Evolutionary conservation across 2,113 vertebrate genomes (phyloP).

Genomic region (Excalfactoria chinensis): DNA sequence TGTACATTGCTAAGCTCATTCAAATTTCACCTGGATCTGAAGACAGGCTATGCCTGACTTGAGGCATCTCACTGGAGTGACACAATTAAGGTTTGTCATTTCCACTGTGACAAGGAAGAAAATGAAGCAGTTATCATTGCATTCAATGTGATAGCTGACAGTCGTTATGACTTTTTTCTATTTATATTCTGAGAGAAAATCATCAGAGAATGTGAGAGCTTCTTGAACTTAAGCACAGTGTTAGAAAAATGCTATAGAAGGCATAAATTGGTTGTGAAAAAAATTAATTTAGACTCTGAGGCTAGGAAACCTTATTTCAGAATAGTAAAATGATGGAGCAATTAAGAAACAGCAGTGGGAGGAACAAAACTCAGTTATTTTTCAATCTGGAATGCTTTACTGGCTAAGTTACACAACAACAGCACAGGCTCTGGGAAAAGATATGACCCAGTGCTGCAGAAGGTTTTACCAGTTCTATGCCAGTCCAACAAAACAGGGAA

Average conservation of each 20-base stretch:
- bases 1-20: neutral
- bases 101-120: neutral
- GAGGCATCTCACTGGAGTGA: neutral
- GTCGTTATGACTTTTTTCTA: neutral
- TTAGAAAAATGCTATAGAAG: neutral
- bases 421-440: neutral
- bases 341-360: neutral
- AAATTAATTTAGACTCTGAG: neutral
- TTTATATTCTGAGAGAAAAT: neutral
- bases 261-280: neutral
- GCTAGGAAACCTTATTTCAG: neutral
- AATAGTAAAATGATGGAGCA: neutral
- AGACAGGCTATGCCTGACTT: neutral
- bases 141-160: neutral
- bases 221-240: neutral
- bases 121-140: neutral
- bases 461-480: neutral
- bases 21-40: neutral
- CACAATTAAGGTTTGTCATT: neutral
- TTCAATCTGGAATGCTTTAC: neutral
- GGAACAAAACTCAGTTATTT: neutral
- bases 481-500: neutral
- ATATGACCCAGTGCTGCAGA: neutral
- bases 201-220: neutral
- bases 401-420: neutral